phyloP scores from a whole-genome alignment of 2,113 vertebrate genomes.

The Corythoichthys intestinalis region DNA sequence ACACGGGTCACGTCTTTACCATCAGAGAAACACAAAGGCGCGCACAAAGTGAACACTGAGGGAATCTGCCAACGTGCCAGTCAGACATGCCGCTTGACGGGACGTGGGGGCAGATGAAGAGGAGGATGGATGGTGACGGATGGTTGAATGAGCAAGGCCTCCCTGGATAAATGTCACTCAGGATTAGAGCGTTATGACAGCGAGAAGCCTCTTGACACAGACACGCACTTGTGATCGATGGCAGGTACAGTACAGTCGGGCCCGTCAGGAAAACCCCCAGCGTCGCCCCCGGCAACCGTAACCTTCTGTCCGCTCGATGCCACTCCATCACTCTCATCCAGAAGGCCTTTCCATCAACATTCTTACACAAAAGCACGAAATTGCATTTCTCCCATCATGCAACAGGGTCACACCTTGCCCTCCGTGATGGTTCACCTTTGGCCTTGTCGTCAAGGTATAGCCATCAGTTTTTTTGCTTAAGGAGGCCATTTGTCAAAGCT shows the following conservation, averaged over 20 bases:
- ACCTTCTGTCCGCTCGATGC: conserved; percentile 33
- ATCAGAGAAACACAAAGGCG: conserved; percentile 8
- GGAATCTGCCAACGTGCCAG: conserved; percentile 23
- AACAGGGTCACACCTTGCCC: not conserved
- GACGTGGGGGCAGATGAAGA: conserved; percentile 23
- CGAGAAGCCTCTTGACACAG: conserved; percentile 26
- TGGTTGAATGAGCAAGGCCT: conserved; percentile 54
- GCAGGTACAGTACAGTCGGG: conserved; percentile 36
- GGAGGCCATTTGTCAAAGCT: not conserved
- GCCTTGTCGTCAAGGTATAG: not conserved
- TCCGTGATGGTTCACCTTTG: not conserved
- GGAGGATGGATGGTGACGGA: conserved; percentile 52
- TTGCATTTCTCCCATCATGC: not conserved
- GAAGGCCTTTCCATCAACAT: conserved; percentile 11
- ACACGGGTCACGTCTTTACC: not conserved
- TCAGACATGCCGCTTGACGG: conserved; percentile 6
- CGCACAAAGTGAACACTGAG: conserved; percentile 16
- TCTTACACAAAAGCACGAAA: not conserved
- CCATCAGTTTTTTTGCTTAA: not conserved
- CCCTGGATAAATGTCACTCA: conserved; percentile 67
- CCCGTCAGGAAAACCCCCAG: conserved; percentile 53
- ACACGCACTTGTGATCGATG: conserved; percentile 45
- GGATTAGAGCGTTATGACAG: conserved; percentile 63
- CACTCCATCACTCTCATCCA: conserved; percentile 22
- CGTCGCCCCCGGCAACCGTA: conserved; percentile 52